Base-by-base conservation (phyloP, 1,140 invertebrate species). In the Drosophila cardini region DNA sequence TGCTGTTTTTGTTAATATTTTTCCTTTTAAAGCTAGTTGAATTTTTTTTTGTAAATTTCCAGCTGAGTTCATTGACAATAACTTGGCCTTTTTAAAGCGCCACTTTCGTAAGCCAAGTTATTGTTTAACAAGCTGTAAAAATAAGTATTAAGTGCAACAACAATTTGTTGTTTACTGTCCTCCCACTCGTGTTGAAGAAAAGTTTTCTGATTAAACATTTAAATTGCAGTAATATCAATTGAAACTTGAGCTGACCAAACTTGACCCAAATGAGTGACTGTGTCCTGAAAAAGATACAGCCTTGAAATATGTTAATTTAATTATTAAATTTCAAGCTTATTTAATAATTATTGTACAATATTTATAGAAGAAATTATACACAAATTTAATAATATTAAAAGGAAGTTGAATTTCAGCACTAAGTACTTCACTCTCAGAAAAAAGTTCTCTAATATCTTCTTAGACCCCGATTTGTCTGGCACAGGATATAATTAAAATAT, bases 61-160 rank as follows among this genome's bases (percentile, higher is more conserved):
- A 52, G 6, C 15, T 52, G n/a, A 52, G 16, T 9, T 52, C 46
- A 50, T 50, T 50, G n/a, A 21, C 46, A 50, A 52, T 52, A 5
- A 30, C 7, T 13, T 50, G 46, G 7, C 18, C n/a, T 10, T 50
- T 30, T 48, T 50, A 30, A 2, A 50, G 45, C 13, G 46, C 13
- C 21, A 3, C 46, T 21, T 50, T 50, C 11, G 18, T 11, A 2
- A 3, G 46, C 21, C 13, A 63, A 53, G 43, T 53, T 56, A 68
- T 67, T 83, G 65, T 50, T 83, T 43, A 83, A 83, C 75, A 72
- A 71, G 75, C 75, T 76, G 71, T 75, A 78, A 78, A 82, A 81
- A 78, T 52, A 16, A 38, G 46, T 74, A 72, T 72, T 55, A 72
- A 36, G 53, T 53, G 60, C 40, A 75, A 78, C 77, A 78, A 78